Base-by-base conservation (phyloP, 2,113 vertebrate genomes). In the Myodes glareolus region DNA sequence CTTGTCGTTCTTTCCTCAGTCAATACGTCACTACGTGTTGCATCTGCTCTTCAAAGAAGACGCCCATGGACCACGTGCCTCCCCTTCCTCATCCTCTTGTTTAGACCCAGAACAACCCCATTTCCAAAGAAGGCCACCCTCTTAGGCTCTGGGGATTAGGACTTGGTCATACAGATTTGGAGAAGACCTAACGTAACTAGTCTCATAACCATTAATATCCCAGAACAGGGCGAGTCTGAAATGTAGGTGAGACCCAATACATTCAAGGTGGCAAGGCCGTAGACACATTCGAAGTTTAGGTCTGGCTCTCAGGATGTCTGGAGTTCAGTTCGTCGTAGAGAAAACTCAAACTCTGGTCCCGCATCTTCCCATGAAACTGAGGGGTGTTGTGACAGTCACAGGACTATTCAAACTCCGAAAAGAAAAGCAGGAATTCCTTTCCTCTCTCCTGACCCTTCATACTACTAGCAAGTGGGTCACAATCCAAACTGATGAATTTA, bases 401-500 rank as follows among this genome's bases (percentile, higher is more conserved):
- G n/a, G n/a, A n/a, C 94, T 45, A 45, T 47, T 31, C 61, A 94
- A 88, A 91, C 50, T 85, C 47, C 4, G 8, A 94, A 65, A 39
- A 91, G n/a, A 14, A 87, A 92, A 96, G 45, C 55, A 47, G 80
- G 14, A 90, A 88, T 55, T 31, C n/a, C 50, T 12, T 58, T 4
- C 31, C 19, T 11, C 25, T 23, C 39, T 78, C 27, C 52, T 3
- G n/a, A 81, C 50, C 8, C 85, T n/a, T 90, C 27, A n/a, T 68
- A 42, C 75, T 88, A 85, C 58, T 65, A 68, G 25, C 31, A 70
- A 84, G 31, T 13, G 10, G 16, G 76, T 82, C 36, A 87, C 16
- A n/a, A 33, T 17, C 82, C 45, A 81, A 86, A 76, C 73, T 13
- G 9, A 33, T 91, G 55, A 11, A 39, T 97, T 96, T 88, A 82